Conservation (phyloP, 2,113 vertebrate genomes). For the Phrynosoma blainvillii region DNA sequence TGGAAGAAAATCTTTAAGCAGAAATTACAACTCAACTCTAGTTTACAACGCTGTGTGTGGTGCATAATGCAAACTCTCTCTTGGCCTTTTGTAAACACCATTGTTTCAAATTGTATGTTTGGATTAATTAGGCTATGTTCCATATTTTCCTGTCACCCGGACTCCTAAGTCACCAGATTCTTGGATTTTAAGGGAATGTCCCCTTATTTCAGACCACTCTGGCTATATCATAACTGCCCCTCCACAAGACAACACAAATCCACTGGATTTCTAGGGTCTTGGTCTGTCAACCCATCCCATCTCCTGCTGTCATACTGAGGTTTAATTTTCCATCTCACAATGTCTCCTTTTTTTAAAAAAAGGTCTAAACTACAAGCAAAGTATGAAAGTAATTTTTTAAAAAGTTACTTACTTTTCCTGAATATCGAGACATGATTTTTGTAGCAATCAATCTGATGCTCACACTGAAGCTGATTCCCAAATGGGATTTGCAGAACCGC, state of each 20-base stretch:
- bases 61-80: background rate
- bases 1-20: slow-evolving; percentile 22
- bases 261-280: accelerated
- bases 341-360: background rate
- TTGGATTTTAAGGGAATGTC: background rate
- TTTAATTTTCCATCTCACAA: background rate
- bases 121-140: accelerated
- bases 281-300: background rate
- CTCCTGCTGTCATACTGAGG: background rate
- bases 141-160: slow-evolving; percentile 28
- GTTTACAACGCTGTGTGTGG: background rate
- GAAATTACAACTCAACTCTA: background rate
- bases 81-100: background rate
- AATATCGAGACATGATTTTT: slow-evolving; percentile 89
- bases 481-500: slow-evolving; percentile 64
- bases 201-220: background rate
- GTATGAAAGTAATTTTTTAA: background rate
- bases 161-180: background rate
- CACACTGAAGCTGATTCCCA: slow-evolving; percentile 69
- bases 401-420: slow-evolving; percentile 88
- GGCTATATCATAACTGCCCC: background rate
- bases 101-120: slow-evolving; percentile 47
- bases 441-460: slow-evolving; percentile 71
- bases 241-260: background rate
- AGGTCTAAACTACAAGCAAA: background rate